Conservation (phyloP, 2,113 vertebrate species). For the Puffinus mauretanicus region DNA sequence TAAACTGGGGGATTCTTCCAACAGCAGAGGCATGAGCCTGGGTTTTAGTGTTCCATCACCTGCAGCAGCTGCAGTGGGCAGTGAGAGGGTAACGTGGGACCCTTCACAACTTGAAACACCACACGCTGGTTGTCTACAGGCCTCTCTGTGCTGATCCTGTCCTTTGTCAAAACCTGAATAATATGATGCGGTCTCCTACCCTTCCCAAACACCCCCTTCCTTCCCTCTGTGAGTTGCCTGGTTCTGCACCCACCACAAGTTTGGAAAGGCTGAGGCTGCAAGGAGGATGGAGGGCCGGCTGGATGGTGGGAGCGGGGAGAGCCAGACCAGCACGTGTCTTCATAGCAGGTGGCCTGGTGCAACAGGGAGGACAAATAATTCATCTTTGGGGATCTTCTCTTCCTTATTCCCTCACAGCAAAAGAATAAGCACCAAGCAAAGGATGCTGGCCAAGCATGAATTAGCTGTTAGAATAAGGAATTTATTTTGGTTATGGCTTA, state of each 20-base stretch:
- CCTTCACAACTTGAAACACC: not conserved
- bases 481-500: not conserved
- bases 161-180: not conserved
- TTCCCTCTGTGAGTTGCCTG: not conserved
- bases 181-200: not conserved
- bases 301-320: not conserved
- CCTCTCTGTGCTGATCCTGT: not conserved
- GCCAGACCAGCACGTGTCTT: not conserved
- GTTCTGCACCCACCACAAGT: not conserved
- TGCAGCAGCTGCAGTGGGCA: not conserved
- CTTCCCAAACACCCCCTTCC: not conserved
- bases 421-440: not conserved
- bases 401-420: not conserved
- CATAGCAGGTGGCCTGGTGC: not conserved
- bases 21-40: not conserved
- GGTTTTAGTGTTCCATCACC: not conserved
- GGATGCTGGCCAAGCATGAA: not conserved
- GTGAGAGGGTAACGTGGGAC: not conserved
- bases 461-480: not conserved
- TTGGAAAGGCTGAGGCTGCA: not conserved
- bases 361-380: not conserved
- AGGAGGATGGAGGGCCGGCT: rapidly evolving
- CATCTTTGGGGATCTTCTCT: not conserved
- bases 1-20: not conserved
- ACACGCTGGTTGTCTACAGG: not conserved